Conservation (phyloP, 2,113 vertebrate genomes). For the Craseonycteris thonglongyai region DNA sequence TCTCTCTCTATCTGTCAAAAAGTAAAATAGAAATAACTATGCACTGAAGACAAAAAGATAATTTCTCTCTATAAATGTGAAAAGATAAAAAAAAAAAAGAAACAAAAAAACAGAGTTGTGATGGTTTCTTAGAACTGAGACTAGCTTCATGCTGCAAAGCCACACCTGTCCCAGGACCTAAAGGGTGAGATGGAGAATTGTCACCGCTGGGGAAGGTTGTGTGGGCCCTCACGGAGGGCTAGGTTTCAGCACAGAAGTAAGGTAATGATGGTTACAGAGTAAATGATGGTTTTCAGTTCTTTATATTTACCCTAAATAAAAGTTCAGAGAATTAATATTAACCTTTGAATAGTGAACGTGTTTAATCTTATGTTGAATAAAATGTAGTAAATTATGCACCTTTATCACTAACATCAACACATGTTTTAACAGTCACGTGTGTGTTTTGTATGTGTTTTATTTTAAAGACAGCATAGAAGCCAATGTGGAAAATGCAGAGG, state of each 20-base stretch:
- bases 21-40: no score
- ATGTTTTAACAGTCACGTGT: neutral
- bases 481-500: conserved; percentile 92
- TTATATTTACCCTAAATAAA: neutral
- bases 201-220: neutral
- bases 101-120: no score
- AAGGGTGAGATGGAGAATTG: neutral
- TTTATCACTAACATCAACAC: neutral
- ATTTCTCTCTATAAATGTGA: no score
- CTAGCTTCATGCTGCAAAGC: neutral
- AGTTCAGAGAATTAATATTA: neutral
- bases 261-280: neutral
- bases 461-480: conserved; percentile 97
- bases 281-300: neutral
- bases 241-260: neutral
- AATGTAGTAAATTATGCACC: neutral
- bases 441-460: conserved; percentile 11
- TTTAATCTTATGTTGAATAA: neutral
- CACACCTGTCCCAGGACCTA: neutral
- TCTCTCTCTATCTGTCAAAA: no score
- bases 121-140: neutral
- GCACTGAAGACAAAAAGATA: no score
- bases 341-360: neutral
- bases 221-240: neutral
- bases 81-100: no score